Evolutionary conservation across 2,797 vertebrate species (phyloP).

Genomic region (Fundulus diaphanus): DNA sequence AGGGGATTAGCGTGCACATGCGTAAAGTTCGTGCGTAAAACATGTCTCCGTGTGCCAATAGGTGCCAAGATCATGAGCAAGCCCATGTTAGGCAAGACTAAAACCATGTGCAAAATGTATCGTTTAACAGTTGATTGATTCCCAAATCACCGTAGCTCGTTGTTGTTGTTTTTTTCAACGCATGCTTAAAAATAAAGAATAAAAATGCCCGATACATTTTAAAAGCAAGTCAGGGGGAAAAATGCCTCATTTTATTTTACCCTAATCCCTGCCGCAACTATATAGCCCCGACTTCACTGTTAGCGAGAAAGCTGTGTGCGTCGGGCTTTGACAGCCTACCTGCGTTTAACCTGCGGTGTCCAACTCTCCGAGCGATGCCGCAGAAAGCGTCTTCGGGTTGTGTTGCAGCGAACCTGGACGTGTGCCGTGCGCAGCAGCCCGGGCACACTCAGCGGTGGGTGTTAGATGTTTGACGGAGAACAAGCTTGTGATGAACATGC

Average conservation of each 20-base stretch:
- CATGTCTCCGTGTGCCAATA: slow-evolving; percentile 56
- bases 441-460: slow-evolving; percentile 29
- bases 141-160: background rate
- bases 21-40: slow-evolving; percentile 75
- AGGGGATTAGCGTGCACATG: slow-evolving; percentile 68
- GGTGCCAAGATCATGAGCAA: slow-evolving; percentile 35
- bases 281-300: background rate
- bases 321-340: slow-evolving; percentile 56
- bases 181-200: background rate
- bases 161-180: background rate
- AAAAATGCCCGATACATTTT: no score
- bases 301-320: background rate
- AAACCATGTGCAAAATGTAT: background rate
- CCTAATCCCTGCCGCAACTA: background rate
- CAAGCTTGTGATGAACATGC: slow-evolving; percentile 72
- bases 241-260: slow-evolving; percentile 5
- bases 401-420: slow-evolving; percentile 23
- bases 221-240: background rate
- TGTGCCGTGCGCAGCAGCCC: slow-evolving; percentile 4
- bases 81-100: background rate
- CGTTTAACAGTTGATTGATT: background rate
- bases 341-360: slow-evolving; percentile 68
- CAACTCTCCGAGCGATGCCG: slow-evolving; percentile 36
- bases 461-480: slow-evolving; percentile 50
- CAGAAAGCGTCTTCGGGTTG: slow-evolving; percentile 15